Evolutionary conservation across 2,888 invertebrate genomes (phyloP), one percentile per base, ranked within the genome.

Genomic region (Lochmaea capreae): DNA sequence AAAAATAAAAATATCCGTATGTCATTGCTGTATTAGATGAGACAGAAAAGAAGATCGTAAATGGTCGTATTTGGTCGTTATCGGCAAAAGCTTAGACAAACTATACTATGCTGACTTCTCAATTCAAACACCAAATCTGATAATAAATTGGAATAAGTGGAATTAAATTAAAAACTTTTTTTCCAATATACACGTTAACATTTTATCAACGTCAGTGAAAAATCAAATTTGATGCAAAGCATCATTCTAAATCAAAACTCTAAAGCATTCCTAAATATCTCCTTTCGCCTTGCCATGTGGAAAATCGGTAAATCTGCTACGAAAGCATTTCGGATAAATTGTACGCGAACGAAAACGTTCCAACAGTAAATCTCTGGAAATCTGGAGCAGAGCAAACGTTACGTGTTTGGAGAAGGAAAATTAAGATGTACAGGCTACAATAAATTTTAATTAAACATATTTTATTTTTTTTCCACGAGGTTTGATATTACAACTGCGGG

Each of bases 261-360:
- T 18, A 11, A 61, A 61, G 39, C 42, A 11, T 43, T 63, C 16
- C 39, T 42, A 61, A 61, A 61, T 33, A 61, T 63, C 43, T 33
- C 42, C 62, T 42, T 5, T 39, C 43, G 62, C 11, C 12, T 18
- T 16, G 43, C 33, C 43, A 63, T 42, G 62, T 43, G 43, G 43
- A 63, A 63, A 63, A 43, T 63, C 43, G 42, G 12, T 16, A 43
- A 43, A 18, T 43, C 62, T 63, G 18, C 18, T 54, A 54, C 54
- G 9, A 16, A 16, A 54, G 16, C 18, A 54, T 54, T 54, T 16
- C 10, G 16, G 54, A 54, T 54, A 54, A 54, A 54, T 54, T 54
- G 8, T 16, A 54, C 54, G 18, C 16, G 18, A 54, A 16, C 16
- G 54, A 54, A 54, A 46, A 46, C 14, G 12, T 46, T 46, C 46